Evolutionary conservation across 2,113 vertebrate species (phyloP).

Genomic region (Camelus dromedarius): DNA sequence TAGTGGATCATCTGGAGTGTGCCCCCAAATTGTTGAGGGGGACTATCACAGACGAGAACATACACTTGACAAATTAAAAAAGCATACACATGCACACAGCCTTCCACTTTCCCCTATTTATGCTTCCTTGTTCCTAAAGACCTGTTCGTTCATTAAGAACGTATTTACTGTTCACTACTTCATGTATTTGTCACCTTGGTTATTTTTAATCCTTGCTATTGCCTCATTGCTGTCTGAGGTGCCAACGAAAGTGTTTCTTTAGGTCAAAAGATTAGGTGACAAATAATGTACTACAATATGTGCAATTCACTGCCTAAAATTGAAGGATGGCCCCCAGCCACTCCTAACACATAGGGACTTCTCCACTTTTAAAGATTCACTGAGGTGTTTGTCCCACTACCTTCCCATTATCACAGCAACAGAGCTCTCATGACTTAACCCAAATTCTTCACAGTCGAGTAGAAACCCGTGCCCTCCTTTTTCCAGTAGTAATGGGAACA

Average conservation of each 20-base stretch:
- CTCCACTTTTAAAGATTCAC: not conserved
- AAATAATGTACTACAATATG: not conserved
- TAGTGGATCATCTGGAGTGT: not conserved
- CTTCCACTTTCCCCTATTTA: not conserved
- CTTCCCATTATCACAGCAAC: not conserved
- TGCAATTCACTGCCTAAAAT: not conserved
- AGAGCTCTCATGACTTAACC: not conserved
- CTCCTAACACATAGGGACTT: not conserved
- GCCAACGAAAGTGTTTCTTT: not conserved
- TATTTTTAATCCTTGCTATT: slow-evolving; percentile 42
- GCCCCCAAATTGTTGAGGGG: not conserved
- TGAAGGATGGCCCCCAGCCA: not conserved
- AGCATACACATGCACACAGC: not conserved
- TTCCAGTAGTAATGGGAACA: not conserved
- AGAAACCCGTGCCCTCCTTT: not conserved
- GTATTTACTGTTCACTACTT: not conserved
- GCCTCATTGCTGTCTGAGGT: not conserved
- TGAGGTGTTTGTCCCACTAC: not conserved
- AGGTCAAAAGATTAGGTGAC: not conserved
- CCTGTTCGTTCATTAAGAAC: not conserved
- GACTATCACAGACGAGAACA: not conserved
- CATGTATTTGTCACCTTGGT: not conserved
- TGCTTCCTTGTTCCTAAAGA: not conserved
- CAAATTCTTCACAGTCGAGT: not conserved
- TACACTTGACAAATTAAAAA: not conserved